These are phyloP conservation scores for Aurelia sp. DNA, from an alignment of 30 jellyfish, hydroid and myxozoan species.

Conservation along the genomic window DNA sequence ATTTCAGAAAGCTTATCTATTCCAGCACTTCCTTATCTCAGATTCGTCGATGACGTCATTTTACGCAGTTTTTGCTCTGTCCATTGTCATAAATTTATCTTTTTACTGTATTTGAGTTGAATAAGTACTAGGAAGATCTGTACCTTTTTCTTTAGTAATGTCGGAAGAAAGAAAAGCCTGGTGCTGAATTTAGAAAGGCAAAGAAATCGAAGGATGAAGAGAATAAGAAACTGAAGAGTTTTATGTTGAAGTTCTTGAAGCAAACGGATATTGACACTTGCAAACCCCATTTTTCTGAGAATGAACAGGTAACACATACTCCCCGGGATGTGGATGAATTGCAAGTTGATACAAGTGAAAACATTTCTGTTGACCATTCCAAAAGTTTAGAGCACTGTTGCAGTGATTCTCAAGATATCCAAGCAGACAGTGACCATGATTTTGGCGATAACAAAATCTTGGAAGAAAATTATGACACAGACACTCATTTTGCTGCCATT, in stretches of 20 bases:
- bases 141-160: not conserved
- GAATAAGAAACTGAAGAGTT: too few relatives aligned
- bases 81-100: too few relatives aligned
- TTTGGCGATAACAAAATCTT: not conserved
- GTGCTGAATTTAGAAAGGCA: constrained; percentile 29
- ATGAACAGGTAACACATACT: too few relatives aligned
- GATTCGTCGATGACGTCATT: too few relatives aligned
- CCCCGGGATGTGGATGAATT: not conserved
- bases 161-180: constrained; percentile 18
- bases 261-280: too few relatives aligned
- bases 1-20: too few relatives aligned
- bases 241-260: too few relatives aligned
- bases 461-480: not conserved
- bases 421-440: too few relatives aligned
- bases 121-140: not conserved
- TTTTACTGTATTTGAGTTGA: too few relatives aligned
- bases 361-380: not conserved
- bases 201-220: not conserved
- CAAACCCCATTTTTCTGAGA: too few relatives aligned
- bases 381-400: not conserved
- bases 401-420: not conserved
- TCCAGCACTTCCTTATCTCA: too few relatives aligned
- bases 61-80: too few relatives aligned
- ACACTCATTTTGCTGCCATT: not conserved
- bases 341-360: constrained; percentile 5